Percentiles rank a stretch among this genome's conserved stretches.
phyloP scores from a whole-genome alignment of 2,113 vertebrate genomes.

The Tachycineta bicolor region DNA sequence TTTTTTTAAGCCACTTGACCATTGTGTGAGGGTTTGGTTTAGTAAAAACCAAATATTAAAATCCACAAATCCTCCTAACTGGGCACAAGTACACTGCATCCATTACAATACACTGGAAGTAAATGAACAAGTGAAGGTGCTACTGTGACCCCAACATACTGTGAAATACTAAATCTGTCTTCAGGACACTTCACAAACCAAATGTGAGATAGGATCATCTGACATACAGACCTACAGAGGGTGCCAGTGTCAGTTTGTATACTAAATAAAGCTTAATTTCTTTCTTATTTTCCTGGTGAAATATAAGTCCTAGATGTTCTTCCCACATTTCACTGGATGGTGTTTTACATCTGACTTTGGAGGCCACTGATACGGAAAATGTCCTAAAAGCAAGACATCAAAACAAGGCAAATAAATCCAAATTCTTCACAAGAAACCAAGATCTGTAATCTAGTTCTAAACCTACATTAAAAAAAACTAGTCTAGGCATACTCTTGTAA shows the following conservation, averaged over 20 bases:
- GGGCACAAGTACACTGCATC: not conserved
- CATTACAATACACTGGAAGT: not conserved
- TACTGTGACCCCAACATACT: not conserved
- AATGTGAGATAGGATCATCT: not conserved
- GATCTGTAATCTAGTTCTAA: not conserved
- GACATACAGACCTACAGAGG: rapidly evolving
- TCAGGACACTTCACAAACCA: rapidly evolving
- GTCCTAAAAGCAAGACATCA: not conserved
- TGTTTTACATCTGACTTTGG: not conserved
- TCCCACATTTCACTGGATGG: not conserved
- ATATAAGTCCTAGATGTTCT: not conserved
- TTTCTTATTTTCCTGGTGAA: not conserved
- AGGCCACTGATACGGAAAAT: rapidly evolving
- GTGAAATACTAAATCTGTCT: not conserved
- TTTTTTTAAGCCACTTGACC: not conserved
- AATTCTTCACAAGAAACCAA: not conserved
- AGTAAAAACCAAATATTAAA: not conserved
- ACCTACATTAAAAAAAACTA: not conserved
- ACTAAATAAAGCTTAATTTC: not conserved
- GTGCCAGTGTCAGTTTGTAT: rapidly evolving
- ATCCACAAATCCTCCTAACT: not conserved
- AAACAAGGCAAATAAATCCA: not conserved
- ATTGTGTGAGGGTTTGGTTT: not conserved
- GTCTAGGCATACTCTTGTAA: not conserved
- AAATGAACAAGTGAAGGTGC: not conserved